Evolutionary conservation across 1,140 invertebrate species (phyloP).

Genomic region (Hypsibius dujardini): DNA sequence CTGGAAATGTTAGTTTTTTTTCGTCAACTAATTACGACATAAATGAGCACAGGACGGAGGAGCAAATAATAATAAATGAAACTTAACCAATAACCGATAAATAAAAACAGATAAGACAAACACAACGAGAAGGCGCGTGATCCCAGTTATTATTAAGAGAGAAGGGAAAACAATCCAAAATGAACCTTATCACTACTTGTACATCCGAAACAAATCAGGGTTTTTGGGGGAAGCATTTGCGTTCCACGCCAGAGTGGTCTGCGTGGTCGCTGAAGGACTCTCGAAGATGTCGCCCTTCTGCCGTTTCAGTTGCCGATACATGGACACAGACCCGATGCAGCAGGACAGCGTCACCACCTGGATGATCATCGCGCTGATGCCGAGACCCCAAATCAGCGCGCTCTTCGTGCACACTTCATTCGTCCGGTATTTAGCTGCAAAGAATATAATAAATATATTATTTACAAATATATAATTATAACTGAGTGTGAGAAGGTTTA

Average conservation of each 20-base stretch:
- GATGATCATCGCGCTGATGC: neutral
- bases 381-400: neutral
- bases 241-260: conserved; percentile 3
- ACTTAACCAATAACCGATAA: no score
- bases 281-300: conserved; percentile 15
- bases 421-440: neutral
- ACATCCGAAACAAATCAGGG: neutral
- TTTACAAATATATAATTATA: neutral
- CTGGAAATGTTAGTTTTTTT: no score
- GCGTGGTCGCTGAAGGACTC: neutral
- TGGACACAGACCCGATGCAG: neutral
- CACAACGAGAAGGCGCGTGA: no score
- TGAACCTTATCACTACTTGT: neutral
- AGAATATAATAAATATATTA: neutral
- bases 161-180: no score
- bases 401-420: conserved; percentile 11
- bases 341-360: conserved; percentile 13
- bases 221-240: neutral
- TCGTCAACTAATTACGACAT: no score
- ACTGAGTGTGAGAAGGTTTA: neutral
- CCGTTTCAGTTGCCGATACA: conserved; percentile 9
- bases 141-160: no score
- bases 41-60: no score
- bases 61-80: no score
- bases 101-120: no score